phyloP scores from a whole-genome alignment of 2,888 invertebrate genomes.

The Drosophila borealis region DNA sequence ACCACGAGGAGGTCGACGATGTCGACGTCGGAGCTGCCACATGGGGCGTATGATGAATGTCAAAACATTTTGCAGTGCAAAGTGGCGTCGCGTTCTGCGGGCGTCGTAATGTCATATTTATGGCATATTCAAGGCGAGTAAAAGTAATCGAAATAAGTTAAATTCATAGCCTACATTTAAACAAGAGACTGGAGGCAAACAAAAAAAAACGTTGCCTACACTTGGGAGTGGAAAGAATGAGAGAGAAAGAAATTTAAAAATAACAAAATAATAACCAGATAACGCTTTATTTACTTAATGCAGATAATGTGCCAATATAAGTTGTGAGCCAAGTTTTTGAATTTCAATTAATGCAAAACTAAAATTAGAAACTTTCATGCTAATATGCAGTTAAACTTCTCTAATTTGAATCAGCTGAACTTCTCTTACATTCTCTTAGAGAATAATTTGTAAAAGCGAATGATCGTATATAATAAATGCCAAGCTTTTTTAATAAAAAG shows the following conservation, averaged over 20 bases:
- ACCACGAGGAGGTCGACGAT: conserved; percentile 8
- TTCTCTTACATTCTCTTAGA: too few relatives aligned
- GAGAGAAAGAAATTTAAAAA: neutral
- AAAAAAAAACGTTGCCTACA: neutral
- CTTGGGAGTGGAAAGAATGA: too few relatives aligned
- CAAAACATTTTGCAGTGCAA: conserved; percentile 36
- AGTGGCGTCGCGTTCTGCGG: neutral
- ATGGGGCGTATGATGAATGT: conserved; percentile 49
- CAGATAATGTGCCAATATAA: too few relatives aligned
- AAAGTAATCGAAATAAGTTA: conserved; percentile 22
- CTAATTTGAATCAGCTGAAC: too few relatives aligned
- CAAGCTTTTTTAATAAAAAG: too few relatives aligned
- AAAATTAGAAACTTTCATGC: too few relatives aligned
- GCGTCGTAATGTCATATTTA: conserved; percentile 31
- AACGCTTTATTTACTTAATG: too few relatives aligned
- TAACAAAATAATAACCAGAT: neutral
- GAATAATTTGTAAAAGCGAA: too few relatives aligned
- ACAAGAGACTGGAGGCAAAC: neutral
- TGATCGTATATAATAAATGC: too few relatives aligned
- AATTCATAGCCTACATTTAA: conserved; percentile 27
- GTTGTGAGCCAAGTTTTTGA: too few relatives aligned
- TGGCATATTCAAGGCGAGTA: conserved; percentile 8
- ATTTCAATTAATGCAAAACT: too few relatives aligned
- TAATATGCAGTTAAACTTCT: too few relatives aligned
- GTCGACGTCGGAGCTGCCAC: conserved; percentile 12